Base-by-base conservation (phyloP, 2,888 invertebrate species). In the Auanema freiburgensis region DNA sequence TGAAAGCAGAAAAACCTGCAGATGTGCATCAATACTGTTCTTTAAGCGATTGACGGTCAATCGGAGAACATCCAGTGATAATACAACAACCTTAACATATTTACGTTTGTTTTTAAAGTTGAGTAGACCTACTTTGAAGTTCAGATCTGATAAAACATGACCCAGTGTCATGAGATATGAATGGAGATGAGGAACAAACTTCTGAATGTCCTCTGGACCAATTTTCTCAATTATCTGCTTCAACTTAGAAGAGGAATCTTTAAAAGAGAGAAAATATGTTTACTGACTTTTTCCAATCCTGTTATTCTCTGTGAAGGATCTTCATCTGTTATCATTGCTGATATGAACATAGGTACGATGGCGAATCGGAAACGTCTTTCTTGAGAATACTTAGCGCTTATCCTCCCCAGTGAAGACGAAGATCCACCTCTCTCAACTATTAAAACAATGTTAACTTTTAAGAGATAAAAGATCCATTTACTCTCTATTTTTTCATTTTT, bases 121-220 rank as follows among this genome's bases (percentile, higher is more conserved):
- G 14, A 12, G 12, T 1, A 42, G 40, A 44, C 40, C 40, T 23
- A 69, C 69, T 73, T 86, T 86, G 71, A 87, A 87, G 78, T 87
- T 88, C 64, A 88, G 87, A 84, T 90, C 90, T 65, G 89, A 88
- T 42, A 89, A 86, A 21, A 88, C 81, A 56, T 84, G 83, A 49
- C 85, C 85, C 23, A 91, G 84, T 33, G 89, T 88, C 73, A 88
- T 87, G 62, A 91, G 85, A 66, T 90, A 87, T 33, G 88, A 87
- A 70, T 88, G 87, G 78, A 90, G 85, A 81, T 89, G 87, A 2
- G 89, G 88, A 77, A 89, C 87, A 55, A 90, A 86, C 86, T 86
- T 62, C 12, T 60, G 57, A 11, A 75, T 63, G 11, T 79, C 79
- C 25, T 74, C 72, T 1, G 62, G 61, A 1, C 51, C 64, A 41